Percentiles rank a stretch among this genome's conserved stretches.
Conservation (phyloP, 2,113 vertebrate species). For the Microcebus murinus region DNA sequence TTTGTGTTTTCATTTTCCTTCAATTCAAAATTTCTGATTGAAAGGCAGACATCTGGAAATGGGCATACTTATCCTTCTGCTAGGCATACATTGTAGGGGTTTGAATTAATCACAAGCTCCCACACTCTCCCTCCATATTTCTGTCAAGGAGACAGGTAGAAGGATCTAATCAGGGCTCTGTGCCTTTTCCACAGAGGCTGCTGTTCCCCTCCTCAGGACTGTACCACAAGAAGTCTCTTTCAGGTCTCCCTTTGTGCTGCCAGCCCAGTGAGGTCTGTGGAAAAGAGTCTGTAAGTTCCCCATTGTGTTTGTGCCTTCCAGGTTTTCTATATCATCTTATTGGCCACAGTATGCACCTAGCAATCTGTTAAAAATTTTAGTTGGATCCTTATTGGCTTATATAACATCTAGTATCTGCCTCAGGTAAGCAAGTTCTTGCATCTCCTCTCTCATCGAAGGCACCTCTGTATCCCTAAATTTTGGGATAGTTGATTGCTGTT, state of each 20-base stretch:
- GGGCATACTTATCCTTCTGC: neutral
- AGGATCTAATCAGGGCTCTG: neutral
- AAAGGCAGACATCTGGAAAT: neutral
- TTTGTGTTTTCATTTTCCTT: neutral
- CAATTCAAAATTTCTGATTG: neutral
- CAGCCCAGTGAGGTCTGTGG: neutral
- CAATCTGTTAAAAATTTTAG: neutral
- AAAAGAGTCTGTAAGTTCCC: neutral
- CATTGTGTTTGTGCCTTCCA: neutral
- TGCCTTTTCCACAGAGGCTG: neutral
- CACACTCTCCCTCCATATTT: neutral
- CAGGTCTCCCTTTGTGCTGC: neutral
- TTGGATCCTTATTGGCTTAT: neutral
- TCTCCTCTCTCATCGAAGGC: neutral
- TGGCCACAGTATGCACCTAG: neutral
- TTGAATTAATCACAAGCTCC: neutral
- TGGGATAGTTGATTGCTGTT: neutral
- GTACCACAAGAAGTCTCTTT: neutral
- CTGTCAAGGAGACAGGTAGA: neutral
- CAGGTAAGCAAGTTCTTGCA: neutral
- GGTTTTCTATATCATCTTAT: neutral
- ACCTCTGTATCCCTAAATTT: neutral
- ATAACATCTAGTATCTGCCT: neutral
- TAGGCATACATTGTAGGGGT: neutral
- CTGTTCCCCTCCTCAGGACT: neutral